Evolutionary conservation across 2,888 invertebrate genomes (phyloP).

Genomic region (Mantis religiosa): DNA sequence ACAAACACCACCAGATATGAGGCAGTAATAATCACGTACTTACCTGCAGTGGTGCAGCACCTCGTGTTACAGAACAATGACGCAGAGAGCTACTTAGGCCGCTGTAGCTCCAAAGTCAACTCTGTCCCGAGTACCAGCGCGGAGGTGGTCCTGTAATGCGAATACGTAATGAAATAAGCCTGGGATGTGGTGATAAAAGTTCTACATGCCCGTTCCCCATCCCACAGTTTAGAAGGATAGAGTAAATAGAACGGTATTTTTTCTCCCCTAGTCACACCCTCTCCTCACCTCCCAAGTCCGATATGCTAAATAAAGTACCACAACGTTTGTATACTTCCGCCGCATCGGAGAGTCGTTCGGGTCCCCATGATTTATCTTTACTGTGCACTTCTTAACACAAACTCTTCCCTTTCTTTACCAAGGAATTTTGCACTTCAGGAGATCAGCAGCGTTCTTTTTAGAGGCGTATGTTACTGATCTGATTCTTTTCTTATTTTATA

Average conservation of each 20-base stretch:
- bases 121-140: not conserved
- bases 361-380: not conserved
- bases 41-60: too few relatives aligned
- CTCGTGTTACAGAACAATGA: too few relatives aligned
- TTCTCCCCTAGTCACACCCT: not conserved
- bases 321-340: not conserved
- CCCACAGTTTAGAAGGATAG: not conserved
- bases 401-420: not conserved
- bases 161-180: constrained; percentile 27
- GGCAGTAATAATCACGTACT: too few relatives aligned
- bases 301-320: not conserved
- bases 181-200: constrained; percentile 20
- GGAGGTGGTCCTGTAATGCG: constrained; percentile 14
- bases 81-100: not conserved
- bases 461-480: too few relatives aligned
- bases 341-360: not conserved
- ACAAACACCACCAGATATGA: too few relatives aligned
- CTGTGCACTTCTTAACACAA: not conserved
- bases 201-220: not conserved
- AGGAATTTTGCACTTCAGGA: not conserved
- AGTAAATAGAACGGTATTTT: constrained; percentile 2
- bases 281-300: not conserved
- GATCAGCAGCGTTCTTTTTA: not conserved
- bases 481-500: too few relatives aligned
- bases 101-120: not conserved